Base-by-base conservation (phyloP, 2,888 invertebrate genomes). In the Stenoptilia bipunctidactyla region DNA sequence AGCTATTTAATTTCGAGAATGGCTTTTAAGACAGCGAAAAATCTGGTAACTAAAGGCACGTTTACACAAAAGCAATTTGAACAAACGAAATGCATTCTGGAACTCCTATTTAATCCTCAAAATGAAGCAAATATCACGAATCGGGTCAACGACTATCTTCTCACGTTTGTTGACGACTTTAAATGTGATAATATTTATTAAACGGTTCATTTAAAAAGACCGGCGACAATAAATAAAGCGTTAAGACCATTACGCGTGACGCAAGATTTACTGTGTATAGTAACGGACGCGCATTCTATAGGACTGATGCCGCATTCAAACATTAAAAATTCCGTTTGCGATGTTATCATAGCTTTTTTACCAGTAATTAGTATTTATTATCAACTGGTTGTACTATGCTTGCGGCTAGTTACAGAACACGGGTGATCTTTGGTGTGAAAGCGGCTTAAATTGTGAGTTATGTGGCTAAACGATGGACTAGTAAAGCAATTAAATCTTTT, bases 161-260 rank as follows among this genome's bases (percentile, higher is more conserved):
- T 79, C 82, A 82, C 80, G 82, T 79, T 79, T 80, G 77, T 79
- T 75, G 79, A 72, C 68, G 76, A 70, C 75, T 73, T 66, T 67
- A 66, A 79, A 67, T 75, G 77, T 76, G 79, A 83, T 82, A 79
- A 79, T 79, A 79, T 83, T 80, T 82, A 80, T 83, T 80, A 82
- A 82, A 79, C 66, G 69, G 70, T 76, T 77, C 72, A 70, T 63
- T 74, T 58, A 64, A 65, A 73, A 68, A 71, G 71, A 67, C 68
- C 63, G 65, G 59, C 67, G 53, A 57, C 67, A 53, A 82, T 83
- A 82, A 82, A 83, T 80, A 82, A 72, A 56, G 68, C 66, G 20
- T 62, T 68, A 66, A 67, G 66, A 70, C 70, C 69, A 75, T 76
- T 75, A 76, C 64, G 62, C 66, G 79, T 79, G 77, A 74, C 71